Evolutionary conservation across 53 echinoderm and acorn worm species (phyloP), one percentile per base, ranked within the genome.

Genomic region (Luidia sarsii): DNA sequence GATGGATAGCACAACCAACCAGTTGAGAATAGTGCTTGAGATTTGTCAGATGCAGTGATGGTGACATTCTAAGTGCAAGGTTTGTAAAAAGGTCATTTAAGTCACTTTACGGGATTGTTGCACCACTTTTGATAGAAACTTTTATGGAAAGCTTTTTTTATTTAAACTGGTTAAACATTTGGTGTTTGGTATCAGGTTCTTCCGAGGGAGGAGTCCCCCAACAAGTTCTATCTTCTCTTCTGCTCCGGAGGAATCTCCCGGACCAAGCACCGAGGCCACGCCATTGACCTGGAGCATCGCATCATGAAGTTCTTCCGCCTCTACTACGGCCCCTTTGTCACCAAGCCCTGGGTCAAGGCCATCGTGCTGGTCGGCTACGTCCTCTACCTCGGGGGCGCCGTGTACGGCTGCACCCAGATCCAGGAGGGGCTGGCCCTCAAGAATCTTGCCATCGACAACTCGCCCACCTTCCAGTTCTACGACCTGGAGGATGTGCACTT

Each of bases 281-380:
- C 35, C 1, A 70, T 90, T 21, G 91, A 91, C 7, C 61, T 89
- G 53, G 99, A 99, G 71, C 99, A 99, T 67, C 83, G 85, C 80
- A 84, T 99, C 71, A 91, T 89, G 84, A 99, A 94, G 71, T 94
- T 99, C 79, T 99, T 99, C 41, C 80, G 85, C 16, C 73, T 86
- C 25, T 82, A 91, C 80, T 99, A 94, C 46, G 99, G 89, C 14
- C 99, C 99, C 0, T 94, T 99, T 80, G 80, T 99, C 55, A 94
- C 86, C 57, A 91, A 89, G 62, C 83, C 84, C 35, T 83, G 71
- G n/a, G 84, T 94, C 2, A 99, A 99, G 81, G 35, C 71, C 7
- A 2, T 89, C 1, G 88, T 93, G 36, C 50, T 99, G 20, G 64
- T 94, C 1, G 28, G 64, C 11, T 99, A 94, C 68, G 39, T 91